Conservation (phyloP, 2,113 vertebrate genomes). For the Heterotis niloticus region DNA sequence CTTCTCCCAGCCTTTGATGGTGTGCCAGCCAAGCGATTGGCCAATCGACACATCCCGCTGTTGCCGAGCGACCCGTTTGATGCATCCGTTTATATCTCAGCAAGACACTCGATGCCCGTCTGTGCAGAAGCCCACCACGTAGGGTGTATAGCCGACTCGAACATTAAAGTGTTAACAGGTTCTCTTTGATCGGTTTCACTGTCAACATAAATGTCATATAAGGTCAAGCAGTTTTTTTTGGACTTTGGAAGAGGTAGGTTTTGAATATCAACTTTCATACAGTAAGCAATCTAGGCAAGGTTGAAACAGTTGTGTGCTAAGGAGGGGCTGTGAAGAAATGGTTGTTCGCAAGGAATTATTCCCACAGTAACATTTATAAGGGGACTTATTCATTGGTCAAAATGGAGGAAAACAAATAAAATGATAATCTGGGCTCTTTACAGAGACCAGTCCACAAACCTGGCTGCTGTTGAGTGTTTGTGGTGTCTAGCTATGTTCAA, state of each 20-base stretch:
- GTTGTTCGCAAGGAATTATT: too few relatives aligned
- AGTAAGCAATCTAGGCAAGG: not conserved
- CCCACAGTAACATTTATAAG: too few relatives aligned
- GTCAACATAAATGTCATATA: not conserved
- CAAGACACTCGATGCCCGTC: not conserved
- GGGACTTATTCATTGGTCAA: too few relatives aligned
- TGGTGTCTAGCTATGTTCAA: too few relatives aligned
- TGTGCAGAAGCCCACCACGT: not conserved
- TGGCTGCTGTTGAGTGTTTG: too few relatives aligned
- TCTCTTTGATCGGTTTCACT: not conserved
- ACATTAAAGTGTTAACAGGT: not conserved
- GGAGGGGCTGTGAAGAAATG: too few relatives aligned
- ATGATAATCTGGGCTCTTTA: too few relatives aligned
- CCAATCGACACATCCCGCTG: conserved; percentile 23
- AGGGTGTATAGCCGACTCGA: not conserved
- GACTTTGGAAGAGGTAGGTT: too few relatives aligned
- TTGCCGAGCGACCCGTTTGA: not conserved
- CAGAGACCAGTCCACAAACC: too few relatives aligned
- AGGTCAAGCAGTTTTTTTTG: not conserved
- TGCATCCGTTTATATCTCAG: conserved; percentile 19
- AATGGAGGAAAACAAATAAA: too few relatives aligned
- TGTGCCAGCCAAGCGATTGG: conserved; percentile 15
- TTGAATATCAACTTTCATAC: too few relatives aligned
- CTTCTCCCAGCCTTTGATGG: conserved; percentile 5
- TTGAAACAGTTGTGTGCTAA: too few relatives aligned